Percentiles rank a stretch among this genome's conserved stretches.
phyloP scores from a whole-genome alignment of 2,888 invertebrate species.

The Platycheirus albimanus region DNA sequence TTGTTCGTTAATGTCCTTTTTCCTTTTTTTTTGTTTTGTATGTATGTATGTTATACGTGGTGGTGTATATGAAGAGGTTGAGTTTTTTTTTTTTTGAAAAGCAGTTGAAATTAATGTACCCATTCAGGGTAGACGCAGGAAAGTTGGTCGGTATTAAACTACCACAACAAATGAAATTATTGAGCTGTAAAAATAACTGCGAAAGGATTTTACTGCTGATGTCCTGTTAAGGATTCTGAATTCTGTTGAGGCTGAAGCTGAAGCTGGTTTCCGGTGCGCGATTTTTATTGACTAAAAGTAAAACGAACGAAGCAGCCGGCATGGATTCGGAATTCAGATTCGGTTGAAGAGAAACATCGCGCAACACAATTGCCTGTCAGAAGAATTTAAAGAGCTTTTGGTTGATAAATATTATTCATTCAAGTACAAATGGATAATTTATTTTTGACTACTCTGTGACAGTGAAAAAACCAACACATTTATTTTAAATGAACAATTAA shows the following conservation, averaged over 20 bases:
- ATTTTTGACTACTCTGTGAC: conserved; percentile 4
- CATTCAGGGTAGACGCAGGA: conserved; percentile 24
- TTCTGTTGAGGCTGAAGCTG: conserved; percentile 48
- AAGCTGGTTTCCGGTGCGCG: conserved; percentile 52
- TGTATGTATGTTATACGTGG: no score
- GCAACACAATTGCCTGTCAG: conserved; percentile 69
- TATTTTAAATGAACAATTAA: conserved; percentile 28
- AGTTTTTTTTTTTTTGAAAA: conserved; percentile 14
- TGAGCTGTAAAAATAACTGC: conserved; percentile 66
- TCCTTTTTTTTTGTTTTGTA: conserved; percentile 21
- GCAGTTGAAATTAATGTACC: conserved; percentile 64
- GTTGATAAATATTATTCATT: conserved; percentile 61
- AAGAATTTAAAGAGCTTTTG: conserved; percentile 67
- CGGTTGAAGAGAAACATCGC: conserved; percentile 39
- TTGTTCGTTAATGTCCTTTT: conserved; percentile 37
- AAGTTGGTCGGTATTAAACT: conserved; percentile 52
- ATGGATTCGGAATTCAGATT: conserved; percentile 54
- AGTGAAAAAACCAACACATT: conserved; percentile 1
- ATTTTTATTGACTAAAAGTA: conserved; percentile 70
- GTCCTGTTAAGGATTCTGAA: conserved; percentile 46
- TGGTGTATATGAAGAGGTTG: not conserved
- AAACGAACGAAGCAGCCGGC: conserved; percentile 52
- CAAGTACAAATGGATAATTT: conserved; percentile 38
- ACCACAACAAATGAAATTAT: conserved; percentile 65
- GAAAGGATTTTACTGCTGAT: conserved; percentile 59